Conservation (phyloP, 2,797 vertebrate genomes). For the Hybognathus amarus region DNA sequence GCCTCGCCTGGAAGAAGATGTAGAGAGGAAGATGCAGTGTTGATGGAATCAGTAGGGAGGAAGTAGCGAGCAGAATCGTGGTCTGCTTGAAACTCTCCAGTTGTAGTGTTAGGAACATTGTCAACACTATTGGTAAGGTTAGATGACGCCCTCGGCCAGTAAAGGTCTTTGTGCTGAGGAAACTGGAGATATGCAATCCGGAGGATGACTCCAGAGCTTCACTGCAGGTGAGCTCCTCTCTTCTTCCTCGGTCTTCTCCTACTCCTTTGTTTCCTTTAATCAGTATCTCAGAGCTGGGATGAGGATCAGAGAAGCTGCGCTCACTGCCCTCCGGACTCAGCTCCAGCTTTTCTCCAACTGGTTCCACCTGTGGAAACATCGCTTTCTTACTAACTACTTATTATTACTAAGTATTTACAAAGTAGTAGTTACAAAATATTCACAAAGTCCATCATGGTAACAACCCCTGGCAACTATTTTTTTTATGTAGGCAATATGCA, state of each 20-base stretch:
- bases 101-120: slow-evolving; percentile 92
- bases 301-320: slow-evolving; percentile 89
- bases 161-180: slow-evolving; percentile 84
- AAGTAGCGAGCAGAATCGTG: slow-evolving; percentile 78
- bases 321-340: slow-evolving; percentile 96
- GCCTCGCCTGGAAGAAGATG: slow-evolving; percentile 65
- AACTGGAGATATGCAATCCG: slow-evolving; percentile 89
- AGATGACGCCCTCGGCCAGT: slow-evolving; percentile 57
- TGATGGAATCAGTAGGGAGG: slow-evolving; percentile 80
- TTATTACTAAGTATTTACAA: background rate
- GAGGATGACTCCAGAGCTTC: slow-evolving; percentile 84
- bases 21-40: slow-evolving; percentile 73
- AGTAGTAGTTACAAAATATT: background rate
- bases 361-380: slow-evolving; percentile 71
- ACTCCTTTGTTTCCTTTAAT: slow-evolving; percentile 78
- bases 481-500: background rate
- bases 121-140: slow-evolving; percentile 69
- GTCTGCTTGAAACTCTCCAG: slow-evolving; percentile 85
- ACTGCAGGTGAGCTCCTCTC: slow-evolving; percentile 64
- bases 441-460: background rate
- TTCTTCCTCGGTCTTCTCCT: slow-evolving; percentile 39
- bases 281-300: slow-evolving; percentile 89
- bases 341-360: slow-evolving; percentile 91
- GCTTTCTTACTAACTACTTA: background rate
- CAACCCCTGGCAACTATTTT: background rate